Evolutionary conservation across 1,140 invertebrate genomes (phyloP), one percentile per base, ranked within the genome.

Genomic region (Lasioglossum baleicum): DNA sequence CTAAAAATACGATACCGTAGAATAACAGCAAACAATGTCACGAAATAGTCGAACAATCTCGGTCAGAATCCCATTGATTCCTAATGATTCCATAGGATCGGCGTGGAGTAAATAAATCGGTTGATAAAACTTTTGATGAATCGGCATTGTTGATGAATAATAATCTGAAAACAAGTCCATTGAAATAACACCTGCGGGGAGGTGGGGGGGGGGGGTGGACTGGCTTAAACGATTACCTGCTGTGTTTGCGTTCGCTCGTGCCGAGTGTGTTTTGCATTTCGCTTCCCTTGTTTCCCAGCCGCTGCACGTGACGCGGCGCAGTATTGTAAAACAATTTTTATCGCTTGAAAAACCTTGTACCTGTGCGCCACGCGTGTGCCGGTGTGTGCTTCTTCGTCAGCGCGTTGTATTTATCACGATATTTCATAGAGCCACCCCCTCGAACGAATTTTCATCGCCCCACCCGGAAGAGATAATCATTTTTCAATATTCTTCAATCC

Each of bases 241-340:
- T 26, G 51, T 44, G 64, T 68, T 44, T 53, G 48, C 51, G 64
- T 44, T 44, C 64, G 20, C 22, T 31, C 40, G 51, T 15, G 40
- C 51, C 40, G 40, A 68, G 40, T 66, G 73, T 75, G 74, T 56
- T 75, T 75, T 68, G 74, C 74, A 75, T 75, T 75, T 67, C 64
- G 74, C 56, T 68, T 68, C 74, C 74, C 74, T 68, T 60, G 74
- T 67, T 75, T 75, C 65, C 74, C 58, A 51, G 35, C 42, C 74
- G 22, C 22, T 75, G 64, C 64, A 58, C 64, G 74, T 75, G 64
- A 75, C 74, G 64, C 74, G 48, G 64, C 74, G 48, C 22, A 48
- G 53, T 75, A 75, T 75, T 75, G 74, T 75, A 68, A 75, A 75
- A 75, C 74, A 75, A 75, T 75, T 75, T 75, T 75, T 75, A 75